Base-by-base conservation (phyloP, 92 coral and sea anemone genomes). In the Actinernus sp. region DNA sequence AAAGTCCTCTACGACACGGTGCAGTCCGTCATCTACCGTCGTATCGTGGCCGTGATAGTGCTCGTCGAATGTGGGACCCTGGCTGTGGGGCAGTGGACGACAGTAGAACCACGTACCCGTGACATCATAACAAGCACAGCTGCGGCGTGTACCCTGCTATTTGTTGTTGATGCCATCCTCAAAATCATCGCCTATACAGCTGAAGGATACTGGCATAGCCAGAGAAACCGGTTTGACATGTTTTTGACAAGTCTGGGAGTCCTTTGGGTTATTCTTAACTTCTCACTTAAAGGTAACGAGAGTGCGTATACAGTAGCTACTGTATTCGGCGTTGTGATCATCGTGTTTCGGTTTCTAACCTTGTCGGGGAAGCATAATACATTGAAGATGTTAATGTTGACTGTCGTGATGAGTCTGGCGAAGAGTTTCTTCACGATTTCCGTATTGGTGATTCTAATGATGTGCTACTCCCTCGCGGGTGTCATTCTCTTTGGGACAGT, bases 191-290 rank as follows among this genome's bases (percentile, higher is more conserved):
- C 99, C 0, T 87, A 88, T 74, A 87, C 99, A 8, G 87, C 87
- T 58, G 82, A 66, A 8, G 99, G 97, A n/a, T 95, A 95, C 64
- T 95, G 99, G 99, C 97, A 85, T 54, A 95, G 99, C 80, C 74
- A 83, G 63, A 76, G 99, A 40, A 95, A 95, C 88, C 92, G 99
- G 66, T 95, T 95, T 81, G 99, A 95, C 83, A 25, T 91, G 80
- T 49, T 95, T 16, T 40, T 95, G 59, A 88, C 99, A 0, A 58
- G 88, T 33, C 79, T 86, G 7, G 99, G 99, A 21, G 88, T 95
- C 39, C 61, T 95, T 36, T 95, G 99, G 99, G 87, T 89, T 32
- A 84, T 93, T 20, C 74, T 91, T 28, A 84, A 87, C 73, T 87
- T 91, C 66, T 79, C 96, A 0, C 57, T 95, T 21, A 80, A 73